A percentile compares a stretch with the other conserved stretches of the same genome.
These are phyloP conservation scores for Hippocampus abdominalis DNA, from an alignment of 2,113 vertebrate species.

Conservation along the genomic window DNA sequence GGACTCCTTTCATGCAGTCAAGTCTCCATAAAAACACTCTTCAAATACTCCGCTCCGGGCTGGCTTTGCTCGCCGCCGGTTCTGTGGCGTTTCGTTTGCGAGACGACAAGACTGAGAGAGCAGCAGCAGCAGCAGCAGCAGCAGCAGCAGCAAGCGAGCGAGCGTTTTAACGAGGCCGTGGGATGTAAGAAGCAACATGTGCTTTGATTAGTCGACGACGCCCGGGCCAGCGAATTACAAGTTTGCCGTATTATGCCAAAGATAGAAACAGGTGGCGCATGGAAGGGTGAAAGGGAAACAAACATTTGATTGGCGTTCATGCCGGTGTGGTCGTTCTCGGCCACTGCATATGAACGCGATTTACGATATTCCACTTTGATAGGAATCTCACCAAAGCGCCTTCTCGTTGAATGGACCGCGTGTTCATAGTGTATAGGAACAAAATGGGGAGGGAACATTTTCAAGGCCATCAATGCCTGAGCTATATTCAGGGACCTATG, in stretches of 20 bases:
- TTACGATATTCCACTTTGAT: constrained; percentile 39
- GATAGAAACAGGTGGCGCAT: neutral
- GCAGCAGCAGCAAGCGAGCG: constrained; percentile 11
- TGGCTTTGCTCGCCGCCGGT: constrained; percentile 1
- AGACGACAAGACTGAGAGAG: constrained; percentile 34
- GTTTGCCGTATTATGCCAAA: neutral
- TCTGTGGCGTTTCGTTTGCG: constrained; percentile 12
- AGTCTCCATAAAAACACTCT: constrained; percentile 31
- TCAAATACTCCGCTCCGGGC: neutral
- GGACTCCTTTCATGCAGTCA: constrained; percentile 21
- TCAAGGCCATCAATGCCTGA: neutral
- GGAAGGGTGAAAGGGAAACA: neutral
- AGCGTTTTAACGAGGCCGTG: constrained; percentile 10
- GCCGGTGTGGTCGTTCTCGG: neutral
- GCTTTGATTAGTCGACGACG: constrained; percentile 16
- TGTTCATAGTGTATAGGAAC: constrained; percentile 49
- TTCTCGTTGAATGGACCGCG: constrained; percentile 38
- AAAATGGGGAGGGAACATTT: constrained; percentile 15
- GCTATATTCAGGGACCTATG: neutral
- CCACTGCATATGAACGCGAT: too few relatives aligned
- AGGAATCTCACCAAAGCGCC: constrained; percentile 41
- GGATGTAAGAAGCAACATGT: constrained; percentile 21
- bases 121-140: constrained; percentile 15
- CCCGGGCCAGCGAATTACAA: neutral
- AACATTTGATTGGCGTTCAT: neutral